Base-by-base conservation (phyloP, 2,888 invertebrate genomes). In the Campopleginae sp. region DNA sequence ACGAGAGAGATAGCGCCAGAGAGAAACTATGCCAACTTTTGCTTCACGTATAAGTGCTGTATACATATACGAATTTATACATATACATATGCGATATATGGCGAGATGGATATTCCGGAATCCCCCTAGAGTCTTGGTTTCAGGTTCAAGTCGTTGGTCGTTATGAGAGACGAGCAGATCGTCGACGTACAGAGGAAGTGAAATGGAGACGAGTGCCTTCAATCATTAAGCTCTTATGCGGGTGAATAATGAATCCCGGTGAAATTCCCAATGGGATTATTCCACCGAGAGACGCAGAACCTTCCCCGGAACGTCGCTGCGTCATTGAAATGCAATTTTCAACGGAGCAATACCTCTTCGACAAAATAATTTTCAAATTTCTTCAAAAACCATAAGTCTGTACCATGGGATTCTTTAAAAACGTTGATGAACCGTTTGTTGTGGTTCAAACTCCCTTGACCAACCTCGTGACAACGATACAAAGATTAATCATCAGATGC, bases 211-310 rank as follows among this genome's bases (percentile, higher is more conserved):
- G 84, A 78, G 75, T 81, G 63, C 78, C 58, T 71, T 42, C 78
- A 74, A 86, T 86, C 80, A 81, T 84, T 86, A 79, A 79, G 78
- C 68, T 71, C 80, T 77, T 75, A 65, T 48, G 38, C 74, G 78
- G 71, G 54, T 82, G 78, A 78, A 85, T 79, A 79, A 81, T 82
- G 81, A 85, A 79, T 82, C 85, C 70, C 70, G 46, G 66, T 63
- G 75, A 75, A 82, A 85, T 78, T 72, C 46, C 66, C 75, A 76
- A 51, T 76, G 65, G 48, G 65, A 23, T 51, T 65, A 48, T 23
- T 38, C 48, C 23, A 61, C 31, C 63, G 51, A 42, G 75, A 75
- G 27, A 54, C 38, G 27, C 23, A 63, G 70, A 82, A 68, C 38
- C 44, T 71, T 70, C 27, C 17, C 63, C 42, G 72, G 6, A 23